These are phyloP conservation scores for Acanthosepion esculentum DNA, from an alignment of 2,888 invertebrate genomes.

Conservation along the genomic window DNA sequence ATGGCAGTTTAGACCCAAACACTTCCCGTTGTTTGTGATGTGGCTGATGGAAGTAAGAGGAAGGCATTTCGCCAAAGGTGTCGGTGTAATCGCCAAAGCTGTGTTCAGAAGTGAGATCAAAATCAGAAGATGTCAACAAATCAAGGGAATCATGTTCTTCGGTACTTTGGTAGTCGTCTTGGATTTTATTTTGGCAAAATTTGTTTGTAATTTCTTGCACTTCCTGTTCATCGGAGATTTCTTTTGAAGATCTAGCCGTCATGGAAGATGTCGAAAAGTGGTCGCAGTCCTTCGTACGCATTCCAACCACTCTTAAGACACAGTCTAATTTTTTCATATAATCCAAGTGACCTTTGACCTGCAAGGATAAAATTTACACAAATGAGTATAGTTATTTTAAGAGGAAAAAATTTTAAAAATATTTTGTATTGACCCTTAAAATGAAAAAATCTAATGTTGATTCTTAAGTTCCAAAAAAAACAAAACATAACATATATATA, in stretches of 20 bases:
- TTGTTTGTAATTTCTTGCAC: not conserved
- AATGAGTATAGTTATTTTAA: not conserved
- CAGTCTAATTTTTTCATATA: slow-evolving; percentile 79
- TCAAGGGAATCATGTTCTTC: slow-evolving; percentile 23
- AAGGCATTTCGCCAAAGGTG: not conserved
- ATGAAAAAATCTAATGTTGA: no score
- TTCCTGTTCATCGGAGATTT: not conserved
- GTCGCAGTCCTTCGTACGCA: slow-evolving; percentile 65
- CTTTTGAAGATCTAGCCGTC: not conserved
- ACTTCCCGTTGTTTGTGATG: not conserved
- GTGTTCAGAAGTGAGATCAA: not conserved
- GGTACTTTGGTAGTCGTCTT: not conserved
- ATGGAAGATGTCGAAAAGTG: not conserved
- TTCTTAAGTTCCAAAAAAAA: no score
- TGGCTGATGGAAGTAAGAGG: not conserved
- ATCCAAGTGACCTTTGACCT: slow-evolving; percentile 79
- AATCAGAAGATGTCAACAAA: not conserved
- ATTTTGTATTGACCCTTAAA: no score
- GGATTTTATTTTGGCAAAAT: not conserved
- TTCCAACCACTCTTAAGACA: slow-evolving; percentile 76
- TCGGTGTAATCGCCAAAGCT: not conserved
- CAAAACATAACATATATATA: no score
- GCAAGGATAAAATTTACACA: slow-evolving; percentile 50
- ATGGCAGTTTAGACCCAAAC: not conserved
- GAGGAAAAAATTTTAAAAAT: no score